Evolutionary conservation across 1,140 invertebrate genomes (phyloP).

Genomic region (Meteorus sp.): DNA sequence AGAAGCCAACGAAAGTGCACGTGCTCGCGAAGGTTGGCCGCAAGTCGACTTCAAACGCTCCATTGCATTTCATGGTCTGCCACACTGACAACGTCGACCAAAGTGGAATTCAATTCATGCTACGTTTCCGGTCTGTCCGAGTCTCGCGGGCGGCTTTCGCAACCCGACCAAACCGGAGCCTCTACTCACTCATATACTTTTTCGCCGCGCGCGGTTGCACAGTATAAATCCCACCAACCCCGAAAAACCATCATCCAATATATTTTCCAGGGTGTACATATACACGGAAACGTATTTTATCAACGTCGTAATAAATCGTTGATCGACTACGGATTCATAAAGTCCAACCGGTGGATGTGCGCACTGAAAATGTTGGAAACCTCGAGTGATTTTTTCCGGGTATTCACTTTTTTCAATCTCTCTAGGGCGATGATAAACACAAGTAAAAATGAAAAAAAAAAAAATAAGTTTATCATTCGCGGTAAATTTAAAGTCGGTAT

Average conservation of each 20-base stretch:
- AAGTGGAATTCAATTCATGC: constrained; percentile 45
- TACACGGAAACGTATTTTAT: constrained; percentile 11
- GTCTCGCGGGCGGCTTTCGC: background rate
- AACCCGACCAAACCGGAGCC: constrained; percentile 4
- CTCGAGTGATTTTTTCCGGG: too few relatives aligned
- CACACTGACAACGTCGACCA: constrained; percentile 39
- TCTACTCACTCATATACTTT: too few relatives aligned
- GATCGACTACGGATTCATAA: too few relatives aligned
- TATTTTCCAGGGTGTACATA: background rate
- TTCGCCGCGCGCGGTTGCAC: too few relatives aligned
- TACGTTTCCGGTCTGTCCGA: constrained; percentile 37
- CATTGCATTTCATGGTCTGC: constrained; percentile 44
- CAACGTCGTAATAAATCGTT: constrained; percentile 18
- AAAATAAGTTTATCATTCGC: too few relatives aligned
- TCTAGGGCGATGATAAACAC: too few relatives aligned
- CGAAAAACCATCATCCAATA: background rate
- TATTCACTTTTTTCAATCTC: too few relatives aligned
- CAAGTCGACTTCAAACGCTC: constrained; percentile 30
- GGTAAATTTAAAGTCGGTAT: too few relatives aligned
- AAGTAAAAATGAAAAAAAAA: too few relatives aligned
- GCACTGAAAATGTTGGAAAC: too few relatives aligned
- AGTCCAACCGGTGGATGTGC: too few relatives aligned
- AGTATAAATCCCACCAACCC: too few relatives aligned
- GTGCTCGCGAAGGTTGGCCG: background rate
- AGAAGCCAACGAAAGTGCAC: constrained; percentile 1